These are phyloP conservation scores for Anseranas semipalmata DNA, from an alignment of 2,113 vertebrate genomes.

Conservation along the genomic window DNA sequence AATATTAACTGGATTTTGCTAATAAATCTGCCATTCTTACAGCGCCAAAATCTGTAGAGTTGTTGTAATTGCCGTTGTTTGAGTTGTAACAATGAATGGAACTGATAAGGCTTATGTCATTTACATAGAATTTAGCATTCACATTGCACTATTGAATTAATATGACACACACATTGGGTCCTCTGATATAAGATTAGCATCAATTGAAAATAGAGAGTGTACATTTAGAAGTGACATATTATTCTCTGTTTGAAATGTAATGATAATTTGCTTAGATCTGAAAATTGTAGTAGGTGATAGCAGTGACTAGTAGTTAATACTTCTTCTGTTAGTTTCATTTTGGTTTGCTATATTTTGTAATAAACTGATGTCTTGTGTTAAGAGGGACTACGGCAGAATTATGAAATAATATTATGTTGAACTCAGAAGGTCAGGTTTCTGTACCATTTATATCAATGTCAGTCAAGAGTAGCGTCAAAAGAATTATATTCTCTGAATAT, in stretches of 20 bases:
- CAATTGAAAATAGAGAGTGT: conserved; percentile 24
- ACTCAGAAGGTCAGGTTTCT: not conserved
- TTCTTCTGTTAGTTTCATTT: not conserved
- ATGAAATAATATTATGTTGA: not conserved
- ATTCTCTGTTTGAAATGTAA: not conserved
- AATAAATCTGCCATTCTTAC: conserved; percentile 65
- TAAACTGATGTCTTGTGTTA: conserved; percentile 10
- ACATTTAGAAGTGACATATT: conserved; percentile 31
- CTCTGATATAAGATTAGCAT: conserved; percentile 71
- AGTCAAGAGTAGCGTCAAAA: not conserved
- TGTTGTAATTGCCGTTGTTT: conserved; percentile 76
- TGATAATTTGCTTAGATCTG: not conserved
- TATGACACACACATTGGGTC: conserved; percentile 48
- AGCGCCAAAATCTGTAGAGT: conserved; percentile 56
- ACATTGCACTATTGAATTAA: conserved; percentile 64
- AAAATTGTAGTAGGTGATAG: not conserved
- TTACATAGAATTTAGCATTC: conserved; percentile 67
- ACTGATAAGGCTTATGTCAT: conserved; percentile 72
- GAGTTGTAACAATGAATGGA: conserved; percentile 74
- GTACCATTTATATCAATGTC: not conserved
- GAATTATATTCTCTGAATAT: not conserved
- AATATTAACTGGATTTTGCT: conserved; percentile 71
- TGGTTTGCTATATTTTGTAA: not conserved
- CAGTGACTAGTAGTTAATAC: not conserved
- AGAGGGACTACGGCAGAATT: not conserved